Conservation (phyloP, 2,888 invertebrate genomes). For the Criorhina ranunculi region DNA sequence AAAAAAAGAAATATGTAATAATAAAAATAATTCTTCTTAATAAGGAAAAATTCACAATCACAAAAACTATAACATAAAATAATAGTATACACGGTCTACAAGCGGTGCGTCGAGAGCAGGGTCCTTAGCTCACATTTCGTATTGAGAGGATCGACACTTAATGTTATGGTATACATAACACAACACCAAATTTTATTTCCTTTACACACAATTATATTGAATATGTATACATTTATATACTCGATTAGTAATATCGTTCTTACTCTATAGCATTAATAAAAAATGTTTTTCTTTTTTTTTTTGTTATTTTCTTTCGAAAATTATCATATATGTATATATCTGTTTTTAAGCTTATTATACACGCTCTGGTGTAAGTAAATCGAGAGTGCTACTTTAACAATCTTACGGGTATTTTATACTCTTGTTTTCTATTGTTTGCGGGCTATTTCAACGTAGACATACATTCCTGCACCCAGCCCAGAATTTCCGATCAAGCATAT, state of each 20-base stretch:
- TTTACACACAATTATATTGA: conserved; percentile 65
- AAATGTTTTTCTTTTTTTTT: conserved; percentile 38
- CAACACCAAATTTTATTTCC: conserved; percentile 39
- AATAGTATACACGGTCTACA: conserved; percentile 69
- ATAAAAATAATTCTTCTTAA: conserved; percentile 47
- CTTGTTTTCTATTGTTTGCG: conserved; percentile 11
- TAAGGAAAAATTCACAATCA: conserved; percentile 70
- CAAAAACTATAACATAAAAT: conserved; percentile 68
- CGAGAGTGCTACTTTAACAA: conserved; percentile 52
- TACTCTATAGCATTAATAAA: conserved; percentile 53
- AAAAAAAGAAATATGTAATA: conserved; percentile 52
- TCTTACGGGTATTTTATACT: conserved; percentile 56
- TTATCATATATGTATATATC: conserved; percentile 2
- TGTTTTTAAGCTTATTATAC: conserved; percentile 31
- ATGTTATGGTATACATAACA: conserved; percentile 29
- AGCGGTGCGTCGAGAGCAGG: conserved; percentile 58
- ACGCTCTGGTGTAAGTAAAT: conserved; percentile 34
- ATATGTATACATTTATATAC: conserved; percentile 62
- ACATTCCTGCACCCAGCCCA: conserved; percentile 38
- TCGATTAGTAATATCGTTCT: conserved; percentile 58
- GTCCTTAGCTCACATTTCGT: conserved; percentile 23
- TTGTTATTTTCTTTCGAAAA: conserved; percentile 36
- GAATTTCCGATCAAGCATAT: conserved; percentile 54
- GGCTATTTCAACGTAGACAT: conserved; percentile 44
- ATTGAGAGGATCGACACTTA: conserved; percentile 40